Evolutionary conservation across 2,113 vertebrate species (phyloP), one percentile per base, ranked within the genome.

Genomic region (Pontoporia blainvillei): DNA sequence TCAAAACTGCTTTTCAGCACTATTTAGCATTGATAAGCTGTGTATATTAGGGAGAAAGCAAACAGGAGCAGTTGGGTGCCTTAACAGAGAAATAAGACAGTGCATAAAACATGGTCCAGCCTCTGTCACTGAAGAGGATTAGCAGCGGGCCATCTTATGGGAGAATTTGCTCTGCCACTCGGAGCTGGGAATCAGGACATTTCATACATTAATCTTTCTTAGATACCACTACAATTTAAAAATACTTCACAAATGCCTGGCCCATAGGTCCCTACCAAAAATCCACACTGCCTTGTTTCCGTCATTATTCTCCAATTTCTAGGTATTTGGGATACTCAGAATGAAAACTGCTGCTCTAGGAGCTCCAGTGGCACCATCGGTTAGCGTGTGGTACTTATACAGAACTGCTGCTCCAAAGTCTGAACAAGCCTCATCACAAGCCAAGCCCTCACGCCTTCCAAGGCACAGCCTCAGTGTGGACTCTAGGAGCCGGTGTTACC

Each of bases 381-480:
- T 52, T 52, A 52, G 52, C 52, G 52, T 52, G 52, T 4, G 1
- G 52, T 52, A 52, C 52, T 52, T 52, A 52, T 1, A 52, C 52
- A 52, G 23, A 54, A 18, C 6, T 1, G 23, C 7, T 36, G 4
- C 41, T 49, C 14, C 21, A 25, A 66, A 66, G 20, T 11, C 64
- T 72, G 11, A 82, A 31, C 29, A 7, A 6, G 36, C 2, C 20
- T 8, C 15, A 8, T 13, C 59, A 76, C 8, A 27, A 84, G 69
- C 27, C 54, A 89, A 41, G n/a, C 18, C 17, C 21, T 71, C n/a
- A 12, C 31, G 31, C 17, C 21, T 61, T 13, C 46, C 49, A 31
- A 8, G 10, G 52, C 1, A 3, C 5, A 1, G 14, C 39, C 44
- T 29, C 0, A 21, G 69, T 0, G 6, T 39, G 34, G 34, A 31